Evolutionary conservation across 2,888 invertebrate species (phyloP), one percentile per base, ranked within the genome.

Genomic region (Podotricha telesiphe): DNA sequence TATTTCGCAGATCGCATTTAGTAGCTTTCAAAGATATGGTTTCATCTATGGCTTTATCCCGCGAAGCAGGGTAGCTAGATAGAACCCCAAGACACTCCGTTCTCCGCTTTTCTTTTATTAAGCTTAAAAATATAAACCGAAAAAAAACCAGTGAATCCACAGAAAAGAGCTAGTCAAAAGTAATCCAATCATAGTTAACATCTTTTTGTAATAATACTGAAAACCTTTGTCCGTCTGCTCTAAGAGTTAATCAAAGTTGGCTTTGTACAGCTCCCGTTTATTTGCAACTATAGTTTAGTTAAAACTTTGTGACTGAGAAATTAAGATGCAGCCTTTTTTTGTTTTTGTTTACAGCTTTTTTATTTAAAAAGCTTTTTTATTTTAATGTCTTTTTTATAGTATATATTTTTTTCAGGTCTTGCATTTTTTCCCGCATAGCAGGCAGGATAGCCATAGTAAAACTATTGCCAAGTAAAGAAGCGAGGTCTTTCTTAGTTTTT

Each of bases 111-210:
- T n/a, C n/a, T n/a, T n/a, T n/a, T n/a, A n/a, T n/a, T n/a, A n/a
- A n/a, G n/a, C n/a, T n/a, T 8, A 10, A 8, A 37, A 8, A 10
- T 37, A 8, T n/a, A n/a, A n/a, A n/a, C n/a, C 37, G 42, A 13
- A 13, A 59, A 45, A 42, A 40, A 37, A 40, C 2, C 7, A 20
- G 58, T 0, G 34, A 53, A 34, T 2, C 17, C 17, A 34, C 17
- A 55, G 17, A 19, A 28, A 17, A 2, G 4, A 59, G n/a, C 58
- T 40, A 42, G 22, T 22, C 20, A 42, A 22, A 59, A 45, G n/a
- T 59, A 59, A 59, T 59, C 59, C 45, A 45, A 59, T 59, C 45
- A 59, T 45, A 45, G 59, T 45, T 59, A 59, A 59, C 59, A 22
- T 59, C 59, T 59, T 45, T 45, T 59, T 59, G 28, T 59, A 42